A percentile compares a stretch with the other conserved stretches of the same genome.
Evolutionary conservation across 2,888 invertebrate genomes (phyloP).

Genomic region (Pterostichus niger): DNA sequence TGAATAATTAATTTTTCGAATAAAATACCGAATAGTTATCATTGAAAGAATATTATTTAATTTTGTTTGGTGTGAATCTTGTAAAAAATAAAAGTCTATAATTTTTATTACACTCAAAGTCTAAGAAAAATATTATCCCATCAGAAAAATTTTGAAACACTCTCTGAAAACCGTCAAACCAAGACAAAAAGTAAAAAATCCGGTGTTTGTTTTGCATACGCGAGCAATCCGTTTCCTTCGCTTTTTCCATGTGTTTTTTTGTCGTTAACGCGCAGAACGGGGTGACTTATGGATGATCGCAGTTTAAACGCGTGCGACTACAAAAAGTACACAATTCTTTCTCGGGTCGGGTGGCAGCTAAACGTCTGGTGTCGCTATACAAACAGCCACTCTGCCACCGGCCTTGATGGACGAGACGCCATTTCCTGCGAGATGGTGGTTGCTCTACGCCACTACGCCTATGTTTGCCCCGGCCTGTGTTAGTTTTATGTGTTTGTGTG

Average conservation of each 20-base stretch:
- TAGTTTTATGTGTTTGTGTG: conserved; percentile 18
- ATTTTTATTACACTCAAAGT: not conserved
- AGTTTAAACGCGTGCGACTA: conserved; percentile 61
- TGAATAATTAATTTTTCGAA: too few species aligned
- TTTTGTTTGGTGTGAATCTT: too few species aligned
- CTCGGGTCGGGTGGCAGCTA: conserved; percentile 57
- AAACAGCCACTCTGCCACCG: conserved; percentile 43
- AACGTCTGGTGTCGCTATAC: conserved; percentile 53
- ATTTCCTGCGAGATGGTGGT: conserved; percentile 47
- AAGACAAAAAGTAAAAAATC: conserved; percentile 27
- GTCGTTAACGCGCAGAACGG: conserved; percentile 37
- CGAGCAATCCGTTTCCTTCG: conserved; percentile 57
- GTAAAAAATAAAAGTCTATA: not conserved
- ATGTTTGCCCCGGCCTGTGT: conserved; percentile 2
- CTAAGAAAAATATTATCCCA: not conserved
- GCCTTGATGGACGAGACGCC: conserved; percentile 61
- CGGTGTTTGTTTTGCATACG: conserved; percentile 64
- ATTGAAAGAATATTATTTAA: too few species aligned
- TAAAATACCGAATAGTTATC: too few species aligned
- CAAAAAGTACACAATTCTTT: conserved; percentile 65
- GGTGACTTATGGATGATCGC: conserved; percentile 63
- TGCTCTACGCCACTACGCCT: conserved; percentile 3
- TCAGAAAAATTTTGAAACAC: not conserved
- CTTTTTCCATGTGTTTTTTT: conserved; percentile 26
- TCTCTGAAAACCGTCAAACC: not conserved